phyloP scores from a whole-genome alignment of 2,113 vertebrate genomes.

The Andinoacara biseriatus region DNA sequence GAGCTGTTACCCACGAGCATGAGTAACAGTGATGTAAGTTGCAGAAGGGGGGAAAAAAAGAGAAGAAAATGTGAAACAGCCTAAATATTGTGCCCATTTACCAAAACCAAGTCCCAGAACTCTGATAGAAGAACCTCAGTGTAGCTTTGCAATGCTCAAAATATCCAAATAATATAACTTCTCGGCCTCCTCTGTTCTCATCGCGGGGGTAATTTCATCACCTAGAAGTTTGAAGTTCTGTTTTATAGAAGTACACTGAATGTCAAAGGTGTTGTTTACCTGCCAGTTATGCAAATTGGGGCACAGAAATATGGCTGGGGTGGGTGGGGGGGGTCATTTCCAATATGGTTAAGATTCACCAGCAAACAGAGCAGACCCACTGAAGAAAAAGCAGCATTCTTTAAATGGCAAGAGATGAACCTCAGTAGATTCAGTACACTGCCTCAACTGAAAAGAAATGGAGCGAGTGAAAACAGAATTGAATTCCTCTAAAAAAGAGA shows the following conservation, averaged over 20 bases:
- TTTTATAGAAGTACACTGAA: constrained; percentile 4
- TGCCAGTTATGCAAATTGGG: constrained; percentile 37
- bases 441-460: constrained; percentile 49
- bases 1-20: constrained; percentile 21
- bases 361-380: constrained; percentile 28
- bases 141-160: background rate
- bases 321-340: constrained; percentile 1
- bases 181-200: background rate
- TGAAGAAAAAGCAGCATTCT: constrained; percentile 36
- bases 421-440: constrained; percentile 46
- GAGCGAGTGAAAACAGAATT: constrained; percentile 63
- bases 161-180: background rate
- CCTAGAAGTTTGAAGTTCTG: background rate
- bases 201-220: background rate
- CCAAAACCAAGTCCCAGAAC: background rate
- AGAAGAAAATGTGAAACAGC: constrained; percentile 1
- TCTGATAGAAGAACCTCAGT: background rate
- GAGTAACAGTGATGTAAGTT: background rate
- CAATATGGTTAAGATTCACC: constrained; percentile 37
- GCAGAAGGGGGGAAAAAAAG: background rate
- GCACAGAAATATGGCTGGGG: background rate
- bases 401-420: constrained; percentile 56
- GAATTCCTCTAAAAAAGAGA: constrained; percentile 56
- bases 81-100: background rate
- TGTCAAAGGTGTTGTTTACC: constrained; percentile 38